A percentile compares a stretch with the other conserved stretches of the same genome.
Conservation (phyloP, 2,888 invertebrate genomes). For the Conistra vaccinii region DNA sequence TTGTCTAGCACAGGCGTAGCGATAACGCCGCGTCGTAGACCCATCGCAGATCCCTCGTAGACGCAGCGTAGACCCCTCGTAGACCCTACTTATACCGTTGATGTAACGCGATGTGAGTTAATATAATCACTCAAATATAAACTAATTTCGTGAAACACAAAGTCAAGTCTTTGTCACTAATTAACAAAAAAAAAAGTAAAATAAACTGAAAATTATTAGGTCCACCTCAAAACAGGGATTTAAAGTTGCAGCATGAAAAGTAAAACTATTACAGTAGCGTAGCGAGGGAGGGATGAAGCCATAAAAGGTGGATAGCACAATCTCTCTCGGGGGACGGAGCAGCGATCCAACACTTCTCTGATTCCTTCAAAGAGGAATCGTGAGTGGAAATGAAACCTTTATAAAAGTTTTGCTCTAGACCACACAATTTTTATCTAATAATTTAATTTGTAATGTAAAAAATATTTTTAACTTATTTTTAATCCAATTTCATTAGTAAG, state of each 20-base stretch:
- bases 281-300: constrained; percentile 34
- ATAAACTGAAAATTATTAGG: constrained; percentile 4
- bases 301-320: constrained; percentile 49
- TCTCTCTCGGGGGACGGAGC: constrained; percentile 28
- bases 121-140: not conserved
- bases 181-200: not conserved
- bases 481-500: not conserved
- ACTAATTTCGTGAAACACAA: not conserved
- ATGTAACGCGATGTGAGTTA: not conserved
- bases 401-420: not conserved
- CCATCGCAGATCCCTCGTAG: not conserved
- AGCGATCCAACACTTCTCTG: constrained; percentile 37
- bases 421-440: not conserved
- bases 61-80: not conserved
- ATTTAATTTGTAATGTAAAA: not conserved
- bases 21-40: not conserved
- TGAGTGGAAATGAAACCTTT: constrained; percentile 1
- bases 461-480: not conserved
- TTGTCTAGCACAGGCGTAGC: not conserved
- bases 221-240: constrained; percentile 19
- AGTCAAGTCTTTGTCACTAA: not conserved
- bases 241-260: constrained; percentile 20
- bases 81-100: not conserved
- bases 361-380: constrained; percentile 24
- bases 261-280: constrained; percentile 26